Base-by-base conservation (phyloP, 2,113 vertebrate species). In the Sturnira hondurensis region DNA sequence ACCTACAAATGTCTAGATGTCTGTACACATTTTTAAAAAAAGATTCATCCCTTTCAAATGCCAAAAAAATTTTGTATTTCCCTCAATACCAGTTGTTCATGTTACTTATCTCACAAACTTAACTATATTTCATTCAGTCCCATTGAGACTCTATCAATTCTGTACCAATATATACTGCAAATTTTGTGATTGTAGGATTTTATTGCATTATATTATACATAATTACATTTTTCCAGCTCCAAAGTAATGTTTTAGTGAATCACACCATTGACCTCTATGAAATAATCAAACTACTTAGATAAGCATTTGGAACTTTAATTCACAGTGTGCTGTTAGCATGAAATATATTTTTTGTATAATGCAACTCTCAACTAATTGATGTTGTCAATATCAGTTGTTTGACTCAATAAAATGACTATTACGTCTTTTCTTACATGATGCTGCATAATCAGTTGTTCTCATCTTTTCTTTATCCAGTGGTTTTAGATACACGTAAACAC, bases 351-450 rank as follows among this genome's bases (percentile, higher is more conserved):
- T 93, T 77, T 90, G 3, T 58, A 76, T 63, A 93, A 83, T 67
- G 16, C 20, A 91, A 86, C 1, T 38, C 20, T 76, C 13, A 95
- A 58, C 38, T 76, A 91, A 89, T 28, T 94, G 33, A 86, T 85
- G 5, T 67, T n/a, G 24, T 73, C 38, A 81, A 20, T 84, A 76
- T 83, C 43, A 91, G 13, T 43, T 52, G n/a, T 52, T 96, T 92
- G 81, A 63, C 84, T 92, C 16, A 95, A 86, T 84, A 86, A 95
- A 94, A 89, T 96, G 24, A 47, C 36, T 26, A 90, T 71, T 84
- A 58, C 47, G 13, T 87, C 31, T 91, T 52, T 92, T 67, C 33
- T 89, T 91, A 54, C 24, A 91, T 56, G 38, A 47, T 93, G 33
- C 24, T 24, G 33, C 33, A 85, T 88, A 70, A 89, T 67, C 26